These are phyloP conservation scores for Ladona fulva DNA, from an alignment of 1,140 invertebrate genomes.

Conservation along the genomic window DNA sequence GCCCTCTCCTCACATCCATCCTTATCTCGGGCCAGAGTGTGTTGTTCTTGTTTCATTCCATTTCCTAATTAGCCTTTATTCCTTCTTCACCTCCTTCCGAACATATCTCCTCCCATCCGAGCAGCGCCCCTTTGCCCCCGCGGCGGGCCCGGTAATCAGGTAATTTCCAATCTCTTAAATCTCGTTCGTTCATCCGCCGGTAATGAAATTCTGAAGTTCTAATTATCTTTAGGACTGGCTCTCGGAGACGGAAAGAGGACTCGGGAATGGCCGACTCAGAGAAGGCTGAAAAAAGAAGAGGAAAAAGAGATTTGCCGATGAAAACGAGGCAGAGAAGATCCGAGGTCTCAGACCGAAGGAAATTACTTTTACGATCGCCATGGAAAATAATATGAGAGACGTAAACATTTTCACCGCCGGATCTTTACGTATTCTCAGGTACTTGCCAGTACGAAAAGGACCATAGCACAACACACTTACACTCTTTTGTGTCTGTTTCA, in stretches of 20 bases:
- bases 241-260: not conserved
- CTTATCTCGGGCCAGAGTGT: not conserved
- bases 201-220: constrained; percentile 24
- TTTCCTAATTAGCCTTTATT: not conserved
- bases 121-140: no score
- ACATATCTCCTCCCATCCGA: not conserved
- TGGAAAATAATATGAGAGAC: no score
- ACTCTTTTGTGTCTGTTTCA: no score
- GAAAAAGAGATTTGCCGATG: no score
- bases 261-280: not conserved
- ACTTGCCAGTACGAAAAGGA: no score
- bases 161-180: constrained; percentile 24
- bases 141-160: constrained; percentile 18
- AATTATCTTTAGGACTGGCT: constrained; percentile 18
- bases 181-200: constrained; percentile 15
- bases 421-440: no score
- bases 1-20: not conserved
- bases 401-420: no score
- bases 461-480: no score
- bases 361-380: no score
- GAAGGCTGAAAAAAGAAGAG: no score
- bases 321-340: no score
- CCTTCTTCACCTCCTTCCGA: not conserved
- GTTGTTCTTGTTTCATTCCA: constrained; percentile 1
- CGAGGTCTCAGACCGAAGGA: no score